Evolutionary conservation across 2,888 invertebrate genomes (phyloP).

Genomic region (Parnassius mnemosyne): DNA sequence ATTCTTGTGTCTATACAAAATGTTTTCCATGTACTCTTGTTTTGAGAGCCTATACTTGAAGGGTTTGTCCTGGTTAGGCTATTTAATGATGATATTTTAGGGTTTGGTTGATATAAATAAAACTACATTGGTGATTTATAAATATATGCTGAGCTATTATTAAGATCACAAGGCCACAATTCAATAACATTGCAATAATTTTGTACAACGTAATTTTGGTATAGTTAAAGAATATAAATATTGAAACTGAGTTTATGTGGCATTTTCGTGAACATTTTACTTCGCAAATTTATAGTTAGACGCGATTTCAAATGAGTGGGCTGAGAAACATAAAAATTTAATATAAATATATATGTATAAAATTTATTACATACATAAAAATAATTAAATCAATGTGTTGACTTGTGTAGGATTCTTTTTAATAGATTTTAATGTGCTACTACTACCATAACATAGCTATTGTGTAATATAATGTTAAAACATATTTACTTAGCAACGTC

Average conservation of each 20-base stretch:
- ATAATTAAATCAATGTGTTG: too few relatives aligned
- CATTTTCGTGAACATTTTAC: slow-evolving; percentile 60
- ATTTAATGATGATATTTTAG: slow-evolving; percentile 45
- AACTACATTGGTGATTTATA: slow-evolving; percentile 33
- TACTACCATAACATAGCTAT: too few relatives aligned
- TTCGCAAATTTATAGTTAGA: slow-evolving; percentile 17
- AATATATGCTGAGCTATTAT: slow-evolving; percentile 28
- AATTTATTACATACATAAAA: background rate
- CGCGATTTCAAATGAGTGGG: background rate
- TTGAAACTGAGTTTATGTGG: slow-evolving; percentile 57
- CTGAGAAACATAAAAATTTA: slow-evolving; percentile 1
- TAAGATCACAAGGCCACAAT: slow-evolving; percentile 29
- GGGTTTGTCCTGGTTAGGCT: slow-evolving; percentile 56
- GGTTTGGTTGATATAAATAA: slow-evolving; percentile 43
- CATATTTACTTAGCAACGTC: too few relatives aligned
- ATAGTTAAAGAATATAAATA: slow-evolving; percentile 43
- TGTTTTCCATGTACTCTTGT: slow-evolving; percentile 81
- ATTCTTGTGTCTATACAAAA: slow-evolving; percentile 81
- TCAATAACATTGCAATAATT: slow-evolving; percentile 59
- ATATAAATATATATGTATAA: background rate
- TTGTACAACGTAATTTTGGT: slow-evolving; percentile 65
- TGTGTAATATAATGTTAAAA: too few relatives aligned
- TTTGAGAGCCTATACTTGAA: slow-evolving; percentile 80
- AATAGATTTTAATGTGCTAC: too few relatives aligned
- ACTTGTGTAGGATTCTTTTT: too few relatives aligned